Base-by-base conservation (phyloP, 1,140 invertebrate genomes). In the Drosophila subobscura region DNA sequence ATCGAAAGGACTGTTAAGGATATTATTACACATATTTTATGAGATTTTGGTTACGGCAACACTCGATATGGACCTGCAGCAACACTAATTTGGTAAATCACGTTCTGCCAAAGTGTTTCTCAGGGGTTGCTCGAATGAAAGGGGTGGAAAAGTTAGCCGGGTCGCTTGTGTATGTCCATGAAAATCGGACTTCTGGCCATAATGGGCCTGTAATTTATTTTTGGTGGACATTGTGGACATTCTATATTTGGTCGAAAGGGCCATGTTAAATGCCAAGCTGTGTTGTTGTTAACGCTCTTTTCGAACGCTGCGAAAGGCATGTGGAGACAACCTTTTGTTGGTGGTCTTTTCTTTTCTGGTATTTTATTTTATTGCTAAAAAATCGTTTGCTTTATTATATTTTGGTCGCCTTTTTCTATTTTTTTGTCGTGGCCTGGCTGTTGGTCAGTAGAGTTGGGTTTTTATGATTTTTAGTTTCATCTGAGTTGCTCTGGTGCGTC, bases 71-170 rank as follows among this genome's bases (percentile, higher is more conserved):
- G 51, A 68, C 66, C 63, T 68, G 63, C 64, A 68, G 66, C 66
- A 68, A 68, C 66, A 68, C 66, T 68, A 68, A 68, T 68, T 68
- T 68, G 66, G 64, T 68, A 68, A 68, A 68, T 68, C 66, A 68
- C 66, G 64, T 49, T 68, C 51, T 41, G 63, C 37, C 64, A 42
- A 68, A 55, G 65, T 67, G 65, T 12, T 55, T 37, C 33, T 37
- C 4, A 8, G 33, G 33, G 25, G 63, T 44, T 44, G 7, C 29
- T n/a, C n/a, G 10, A 8, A 4, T 20, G 14, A 68, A 68, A 54
- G 63, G 64, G 64, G 40, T 47, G 42, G 60, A 45, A 67, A 54
- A 47, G 33, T 16, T 42, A 33, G 3, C 8, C 29, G 29, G 10
- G 1, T 12, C 33, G 37, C 25, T 10, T n/a, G 40, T 20, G 14